phyloP scores from a whole-genome alignment of 2,113 vertebrate species.

The Erythrocercus mccallii region DNA sequence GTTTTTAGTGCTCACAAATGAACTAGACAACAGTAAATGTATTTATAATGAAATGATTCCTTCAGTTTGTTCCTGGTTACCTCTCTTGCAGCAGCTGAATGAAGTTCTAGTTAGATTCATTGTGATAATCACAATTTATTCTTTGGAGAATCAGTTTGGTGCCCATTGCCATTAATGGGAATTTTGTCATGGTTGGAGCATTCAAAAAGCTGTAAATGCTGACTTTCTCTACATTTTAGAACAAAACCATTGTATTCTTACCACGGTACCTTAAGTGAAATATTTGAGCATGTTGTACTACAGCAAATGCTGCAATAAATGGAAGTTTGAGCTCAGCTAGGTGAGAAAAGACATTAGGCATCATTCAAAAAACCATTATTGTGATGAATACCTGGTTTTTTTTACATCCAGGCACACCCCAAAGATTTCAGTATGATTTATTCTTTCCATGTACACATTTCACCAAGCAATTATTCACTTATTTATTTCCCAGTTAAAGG shows the following conservation, averaged over 20 bases:
- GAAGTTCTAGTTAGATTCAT: not conserved
- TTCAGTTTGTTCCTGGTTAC: not conserved
- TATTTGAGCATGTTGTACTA: not conserved
- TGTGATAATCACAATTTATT: not conserved
- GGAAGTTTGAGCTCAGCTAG: not conserved
- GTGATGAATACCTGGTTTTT: not conserved
- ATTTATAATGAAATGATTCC: not conserved
- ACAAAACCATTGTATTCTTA: not conserved
- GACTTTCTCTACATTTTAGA: not conserved
- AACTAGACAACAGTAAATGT: not conserved
- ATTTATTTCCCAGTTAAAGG: conserved; percentile 20
- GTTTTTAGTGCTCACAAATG: not conserved
- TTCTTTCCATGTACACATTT: not conserved
- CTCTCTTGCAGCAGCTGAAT: not conserved
- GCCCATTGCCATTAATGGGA: not conserved
- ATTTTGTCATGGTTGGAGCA: not conserved
- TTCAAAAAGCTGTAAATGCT: not conserved
- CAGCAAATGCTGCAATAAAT: not conserved
- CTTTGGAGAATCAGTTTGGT: not conserved
- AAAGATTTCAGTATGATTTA: not conserved
- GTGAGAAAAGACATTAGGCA: not conserved
- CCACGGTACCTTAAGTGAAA: not conserved
- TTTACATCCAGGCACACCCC: not conserved
- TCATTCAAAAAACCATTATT: not conserved
- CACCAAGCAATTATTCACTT: not conserved